Base-by-base conservation (phyloP, 2,797 vertebrate species). In the Ptychadena robeensis region DNA sequence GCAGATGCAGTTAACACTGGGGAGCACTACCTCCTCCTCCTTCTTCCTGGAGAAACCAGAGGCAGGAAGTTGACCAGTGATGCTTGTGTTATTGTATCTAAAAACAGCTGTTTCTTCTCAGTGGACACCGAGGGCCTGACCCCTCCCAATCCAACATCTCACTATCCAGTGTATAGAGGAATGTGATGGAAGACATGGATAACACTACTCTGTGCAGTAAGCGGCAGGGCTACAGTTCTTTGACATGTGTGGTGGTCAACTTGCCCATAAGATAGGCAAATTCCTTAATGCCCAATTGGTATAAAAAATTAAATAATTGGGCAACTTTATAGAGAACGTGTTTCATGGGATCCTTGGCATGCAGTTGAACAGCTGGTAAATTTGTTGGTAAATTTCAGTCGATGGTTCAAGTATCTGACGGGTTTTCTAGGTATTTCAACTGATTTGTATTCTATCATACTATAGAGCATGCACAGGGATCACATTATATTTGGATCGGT, bases 61-160 rank as follows among this genome's bases (percentile, higher is more conserved):
- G 65, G 76, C 76, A 79, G 76, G 76, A 79, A 69, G 65, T 79
- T 48, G 64, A 57, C n/a, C 48, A 37, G 76, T 69, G 65, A 79
- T 53, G n/a, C 18, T 8, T 57, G 40, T 79, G 65, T 79, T 79
- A 68, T 79, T 79, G 76, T 59, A 73, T 71, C 79, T 73, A 74
- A 81, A 81, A 81, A 73, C 79, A 81, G 79, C 79, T 81, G 79
- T 37, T 67, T 81, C 79, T 73, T 57, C 70, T 81, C 61, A 65
- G 61, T 28, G 30, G 63, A 53, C 61, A 63, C 70, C 1, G 14
- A 53, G 70, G 70, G 71, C 59, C 69, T 22, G 61, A 81, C 79
- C 79, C 74, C 79, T 73, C 68, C 69, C 57, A 80, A 59, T 66
- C 38, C 66, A 38, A 25, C 66, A 69, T 31, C 48, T 66, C 67